These are phyloP conservation scores for Amphiprion percula DNA, from an alignment of 2,113 vertebrate species.

Conservation along the genomic window DNA sequence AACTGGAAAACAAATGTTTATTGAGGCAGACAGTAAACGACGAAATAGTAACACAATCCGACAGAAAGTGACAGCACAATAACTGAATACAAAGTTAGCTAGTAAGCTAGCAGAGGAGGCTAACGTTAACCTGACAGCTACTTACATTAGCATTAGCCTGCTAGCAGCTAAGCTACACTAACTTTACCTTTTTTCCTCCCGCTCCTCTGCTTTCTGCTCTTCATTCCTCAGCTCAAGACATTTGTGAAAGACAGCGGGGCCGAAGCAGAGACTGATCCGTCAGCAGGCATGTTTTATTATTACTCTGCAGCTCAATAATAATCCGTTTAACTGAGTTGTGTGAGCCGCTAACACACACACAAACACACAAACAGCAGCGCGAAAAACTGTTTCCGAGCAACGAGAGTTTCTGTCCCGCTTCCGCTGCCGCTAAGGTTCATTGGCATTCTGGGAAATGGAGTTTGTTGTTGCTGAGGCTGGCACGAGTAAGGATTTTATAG, in stretches of 20 bases:
- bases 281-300: too few species aligned
- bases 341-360: too few species aligned
- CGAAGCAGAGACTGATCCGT: not conserved
- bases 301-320: not conserved
- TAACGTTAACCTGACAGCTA: constrained; percentile 32
- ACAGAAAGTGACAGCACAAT: not conserved
- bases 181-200: constrained; percentile 78
- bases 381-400: too few species aligned
- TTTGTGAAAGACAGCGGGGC: not conserved
- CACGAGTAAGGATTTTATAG: too few species aligned
- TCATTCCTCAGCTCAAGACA: constrained; percentile 74
- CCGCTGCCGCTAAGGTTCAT: constrained; percentile 10
- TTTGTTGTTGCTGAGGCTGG: constrained; percentile 1
- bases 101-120: not conserved
- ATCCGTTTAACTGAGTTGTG: constrained; percentile 27
- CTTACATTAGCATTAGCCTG: constrained; percentile 19
- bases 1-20: not conserved
- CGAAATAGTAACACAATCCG: not conserved
- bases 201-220: constrained; percentile 73
- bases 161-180: constrained; percentile 44
- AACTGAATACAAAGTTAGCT: not conserved
- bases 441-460: constrained; percentile 71
- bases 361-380: too few species aligned
- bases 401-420: constrained; percentile 10
- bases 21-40: not conserved